Evolutionary conservation across 2,113 vertebrate genomes (phyloP).

Genomic region (Petrocephalus zakoni): DNA sequence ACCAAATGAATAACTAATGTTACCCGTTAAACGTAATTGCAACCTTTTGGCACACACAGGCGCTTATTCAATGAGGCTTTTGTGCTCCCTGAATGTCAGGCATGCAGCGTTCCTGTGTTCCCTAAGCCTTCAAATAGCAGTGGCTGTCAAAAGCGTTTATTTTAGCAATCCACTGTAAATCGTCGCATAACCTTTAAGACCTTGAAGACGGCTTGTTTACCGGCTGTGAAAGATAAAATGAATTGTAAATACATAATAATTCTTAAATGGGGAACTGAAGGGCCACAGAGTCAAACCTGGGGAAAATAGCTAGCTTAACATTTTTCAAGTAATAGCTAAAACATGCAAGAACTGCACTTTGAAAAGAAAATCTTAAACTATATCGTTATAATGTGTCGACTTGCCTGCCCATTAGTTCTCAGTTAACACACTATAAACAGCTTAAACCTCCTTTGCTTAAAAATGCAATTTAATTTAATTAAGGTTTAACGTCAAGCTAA

Average conservation of each 20-base stretch:
- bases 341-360: not conserved
- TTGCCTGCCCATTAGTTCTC: not conserved
- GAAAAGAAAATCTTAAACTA: not conserved
- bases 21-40: not conserved
- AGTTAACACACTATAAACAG: constrained; percentile 15
- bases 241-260: constrained; percentile 11
- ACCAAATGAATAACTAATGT: not conserved
- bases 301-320: constrained; percentile 1
- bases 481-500: not conserved
- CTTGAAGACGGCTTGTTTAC: constrained; percentile 5
- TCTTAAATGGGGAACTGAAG: not conserved
- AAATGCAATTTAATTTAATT: constrained; percentile 10
- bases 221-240: constrained; percentile 7
- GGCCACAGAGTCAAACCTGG: not conserved
- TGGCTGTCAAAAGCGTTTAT: constrained; percentile 9
- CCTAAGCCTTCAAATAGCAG: not conserved
- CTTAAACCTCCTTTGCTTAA: not conserved
- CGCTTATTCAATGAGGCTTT: not conserved
- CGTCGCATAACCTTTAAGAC: not conserved
- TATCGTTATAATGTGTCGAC: not conserved
- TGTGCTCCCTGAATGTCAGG: not conserved
- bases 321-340: constrained; percentile 17
- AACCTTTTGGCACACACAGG: not conserved
- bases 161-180: constrained; percentile 6
- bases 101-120: not conserved